Conservation (phyloP, 1,140 invertebrate genomes). For the Leguminivora glycinivorella region DNA sequence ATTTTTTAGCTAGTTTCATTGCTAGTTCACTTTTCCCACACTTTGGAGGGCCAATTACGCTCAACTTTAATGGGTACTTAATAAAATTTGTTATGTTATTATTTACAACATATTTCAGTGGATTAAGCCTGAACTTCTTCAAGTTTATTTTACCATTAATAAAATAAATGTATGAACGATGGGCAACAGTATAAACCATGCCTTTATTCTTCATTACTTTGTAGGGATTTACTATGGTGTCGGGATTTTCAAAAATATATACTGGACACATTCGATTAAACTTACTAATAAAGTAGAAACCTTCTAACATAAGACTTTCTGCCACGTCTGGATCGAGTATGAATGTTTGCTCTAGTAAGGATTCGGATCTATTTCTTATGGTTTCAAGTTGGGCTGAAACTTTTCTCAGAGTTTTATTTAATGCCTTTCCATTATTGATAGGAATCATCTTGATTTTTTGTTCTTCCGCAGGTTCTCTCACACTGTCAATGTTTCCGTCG, state of each 20-base stretch:
- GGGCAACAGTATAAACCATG: slow-evolving; percentile 77
- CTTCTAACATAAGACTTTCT: slow-evolving; percentile 75
- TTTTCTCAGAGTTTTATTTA: slow-evolving; percentile 58
- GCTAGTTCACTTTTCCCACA: slow-evolving; percentile 89
- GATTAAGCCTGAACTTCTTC: slow-evolving; percentile 75
- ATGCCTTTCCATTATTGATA: slow-evolving; percentile 60
- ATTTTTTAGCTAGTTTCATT: slow-evolving; percentile 71
- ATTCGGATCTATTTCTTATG: slow-evolving; percentile 68
- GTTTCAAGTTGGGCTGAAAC: slow-evolving; percentile 55
- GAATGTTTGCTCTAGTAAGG: slow-evolving; percentile 79
- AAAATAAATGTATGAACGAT: slow-evolving; percentile 81
- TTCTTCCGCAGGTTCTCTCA: slow-evolving; percentile 58
- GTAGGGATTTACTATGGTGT: slow-evolving; percentile 74
- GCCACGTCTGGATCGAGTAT: slow-evolving; percentile 76
- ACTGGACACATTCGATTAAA: slow-evolving; percentile 82
- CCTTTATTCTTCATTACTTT: slow-evolving; percentile 61
- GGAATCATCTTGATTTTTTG: slow-evolving; percentile 72
- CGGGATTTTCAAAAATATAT: slow-evolving; percentile 72
- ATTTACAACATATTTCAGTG: slow-evolving; percentile 76
- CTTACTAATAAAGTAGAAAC: slow-evolving; percentile 80
- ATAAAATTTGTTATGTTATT: slow-evolving; percentile 61
- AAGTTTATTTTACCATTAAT: slow-evolving; percentile 71
- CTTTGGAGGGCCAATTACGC: slow-evolving; percentile 90
- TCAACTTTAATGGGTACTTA: slow-evolving; percentile 83
- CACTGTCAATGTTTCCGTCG: slow-evolving; percentile 59